phyloP scores from a whole-genome alignment of 2,113 vertebrate genomes.

The Etheostoma cragini region DNA sequence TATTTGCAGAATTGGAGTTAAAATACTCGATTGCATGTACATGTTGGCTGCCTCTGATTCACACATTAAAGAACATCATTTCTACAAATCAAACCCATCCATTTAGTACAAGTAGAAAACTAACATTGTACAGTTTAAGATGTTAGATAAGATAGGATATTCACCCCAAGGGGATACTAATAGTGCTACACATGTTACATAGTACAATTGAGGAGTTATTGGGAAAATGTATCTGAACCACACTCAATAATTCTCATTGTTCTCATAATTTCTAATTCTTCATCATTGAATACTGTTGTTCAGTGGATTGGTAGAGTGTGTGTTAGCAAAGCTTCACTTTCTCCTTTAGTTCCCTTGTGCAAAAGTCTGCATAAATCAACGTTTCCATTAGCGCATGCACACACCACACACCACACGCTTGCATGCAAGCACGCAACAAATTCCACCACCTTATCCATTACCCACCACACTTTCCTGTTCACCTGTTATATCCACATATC shows the following conservation, averaged over 20 bases:
- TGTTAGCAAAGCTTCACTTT: background rate
- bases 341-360: background rate
- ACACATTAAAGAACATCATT: background rate
- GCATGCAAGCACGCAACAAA: background rate
- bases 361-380: background rate
- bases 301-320: background rate
- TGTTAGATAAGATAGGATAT: too few relatives aligned
- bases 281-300: background rate
- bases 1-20: too few relatives aligned
- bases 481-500: conserved; percentile 13
- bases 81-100: background rate
- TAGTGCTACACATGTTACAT: too few relatives aligned
- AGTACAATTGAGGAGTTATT: too few relatives aligned
- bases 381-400: background rate
- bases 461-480: background rate
- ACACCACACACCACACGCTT: background rate
- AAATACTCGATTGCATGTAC: too few relatives aligned
- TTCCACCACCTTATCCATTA: background rate
- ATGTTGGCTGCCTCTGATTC: too few relatives aligned
- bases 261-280: too few relatives aligned
- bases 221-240: too few relatives aligned
- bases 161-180: too few relatives aligned
- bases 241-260: too few relatives aligned
- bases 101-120: too few relatives aligned
- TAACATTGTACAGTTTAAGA: background rate